Base-by-base conservation (phyloP, 2,797 vertebrate genomes). In the Loris lydekkerianus region DNA sequence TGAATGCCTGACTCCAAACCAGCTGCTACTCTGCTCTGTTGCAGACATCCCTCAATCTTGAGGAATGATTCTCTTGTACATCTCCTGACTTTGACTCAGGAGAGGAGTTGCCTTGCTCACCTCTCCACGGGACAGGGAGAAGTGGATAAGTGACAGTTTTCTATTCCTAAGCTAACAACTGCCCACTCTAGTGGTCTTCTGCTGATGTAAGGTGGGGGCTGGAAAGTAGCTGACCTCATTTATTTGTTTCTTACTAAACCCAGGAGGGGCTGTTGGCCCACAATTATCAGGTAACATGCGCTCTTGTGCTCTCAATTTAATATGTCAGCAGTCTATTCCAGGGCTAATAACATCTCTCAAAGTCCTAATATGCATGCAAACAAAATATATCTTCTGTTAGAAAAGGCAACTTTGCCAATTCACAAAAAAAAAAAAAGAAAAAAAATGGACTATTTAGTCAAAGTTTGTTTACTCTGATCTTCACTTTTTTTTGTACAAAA, bases 381-480 rank as follows among this genome's bases (percentile, higher is more conserved):
- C 34, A 77, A 93, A 91, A 60, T 20, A 2, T 56, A 20, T 10
- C 18, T 83, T 10, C 21, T 86, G 49, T 40, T 78, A 72, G 40
- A 86, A 10, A 58, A 56, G 29, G 37, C 23, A 76, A 75, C 43
- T n/a, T 78, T 84, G 43, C 40, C 84, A 78, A 34, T 84, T 86
- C 46, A 49, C 46, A 49, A 2, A 49, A 60, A 61, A 65, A 89
- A 60, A 61, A 65, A 89, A 17, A 34, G 34, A 34, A 34, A 34
- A 60, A 61, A 65, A 89, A 17, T 58, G 20, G 43, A 70, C 21
- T 63, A 69, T 73, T 77, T 86, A 73, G 49, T n/a, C 21, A 90
- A 94, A 95, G 80, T 89, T 82, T 93, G 80, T 89, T 82, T 93
- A 78, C 46, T n/a, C 93, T 82, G 18, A 85, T 53, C 34, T 87